Conservation (phyloP, 1,140 invertebrate genomes). For the Drosophila funebris region DNA sequence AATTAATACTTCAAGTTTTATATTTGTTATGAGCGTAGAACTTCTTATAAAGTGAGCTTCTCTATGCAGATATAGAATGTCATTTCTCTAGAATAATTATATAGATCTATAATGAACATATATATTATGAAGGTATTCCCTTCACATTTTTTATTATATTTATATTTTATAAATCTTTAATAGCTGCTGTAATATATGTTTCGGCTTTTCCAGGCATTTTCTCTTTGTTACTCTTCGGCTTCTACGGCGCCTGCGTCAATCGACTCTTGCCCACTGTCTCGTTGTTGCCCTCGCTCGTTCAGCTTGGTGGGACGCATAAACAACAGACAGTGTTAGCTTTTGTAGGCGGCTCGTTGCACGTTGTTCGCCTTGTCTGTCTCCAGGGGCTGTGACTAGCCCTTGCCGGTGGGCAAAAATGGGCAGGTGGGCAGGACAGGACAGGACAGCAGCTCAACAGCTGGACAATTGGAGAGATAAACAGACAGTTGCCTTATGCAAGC, state of each 20-base stretch:
- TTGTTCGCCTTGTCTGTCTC: slow-evolving; percentile 35
- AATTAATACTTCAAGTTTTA: too few species aligned
- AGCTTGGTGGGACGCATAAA: slow-evolving; percentile 27
- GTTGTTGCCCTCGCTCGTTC: background rate
- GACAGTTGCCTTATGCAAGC: slow-evolving; percentile 13
- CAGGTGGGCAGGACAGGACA: slow-evolving; percentile 48
- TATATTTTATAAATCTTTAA: slow-evolving; percentile 9
- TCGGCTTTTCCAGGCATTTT: slow-evolving; percentile 16
- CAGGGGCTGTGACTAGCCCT: slow-evolving; percentile 59
- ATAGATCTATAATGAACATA: too few species aligned
- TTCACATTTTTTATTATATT: background rate
- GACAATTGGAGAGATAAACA: slow-evolving; percentile 35
- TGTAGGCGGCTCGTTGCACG: slow-evolving; percentile 41
- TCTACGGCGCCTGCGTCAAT: slow-evolving; percentile 31
- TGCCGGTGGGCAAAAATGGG: slow-evolving; percentile 48
- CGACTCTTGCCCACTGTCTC: background rate
- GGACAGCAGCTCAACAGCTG: slow-evolving; percentile 39
- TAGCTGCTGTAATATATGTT: background rate
- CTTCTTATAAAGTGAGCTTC: too few species aligned
- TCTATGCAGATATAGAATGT: too few species aligned
- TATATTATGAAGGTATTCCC: too few species aligned
- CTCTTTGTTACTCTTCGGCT: slow-evolving; percentile 18
- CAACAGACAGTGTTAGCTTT: slow-evolving; percentile 16
- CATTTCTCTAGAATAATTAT: too few species aligned
- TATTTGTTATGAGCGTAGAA: too few species aligned